Base-by-base conservation (phyloP, 2,888 invertebrate genomes). In the Fragum whitleyi region DNA sequence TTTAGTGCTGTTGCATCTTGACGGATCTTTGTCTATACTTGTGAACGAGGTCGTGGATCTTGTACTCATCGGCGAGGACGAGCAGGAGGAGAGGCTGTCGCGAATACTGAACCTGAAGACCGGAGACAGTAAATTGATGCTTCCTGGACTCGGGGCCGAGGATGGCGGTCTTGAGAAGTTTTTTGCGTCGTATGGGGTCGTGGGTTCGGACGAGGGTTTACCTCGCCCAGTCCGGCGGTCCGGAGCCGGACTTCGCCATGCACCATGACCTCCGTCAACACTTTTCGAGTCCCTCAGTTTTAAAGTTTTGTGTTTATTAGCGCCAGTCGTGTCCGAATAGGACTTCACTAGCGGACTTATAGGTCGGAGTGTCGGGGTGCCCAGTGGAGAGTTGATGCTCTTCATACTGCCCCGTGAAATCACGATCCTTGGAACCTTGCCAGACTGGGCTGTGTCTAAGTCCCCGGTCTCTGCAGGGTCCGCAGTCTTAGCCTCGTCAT, bases 331-430 rank as follows among this genome's bases (percentile, higher is more conserved):
- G 21, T 62, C 62, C 29, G 62, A 62, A 36, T n/a, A 36, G 14
- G 36, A 32, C 36, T 36, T 32, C n/a, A 32, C 36, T 28, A 62
- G 9, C 21, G 32, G 62, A n/a, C 36, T 32, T n/a, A 28, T 14
- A 2, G 32, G n/a, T 19, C 62, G 62, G n/a, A 69, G 16, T 11
- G 47, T 23, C 7, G 61, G 59, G 23, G 70, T 57, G 26, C 47
- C 51, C 0, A 29, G 14, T 9, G 59, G 19, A 26, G 11, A 70
- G 53, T 77, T 74, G 5, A 81, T 53, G 21, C 74, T 74, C 62
- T 59, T 77, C 1, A 74, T 32, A 36, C 77, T 77, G n/a, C 74
- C 77, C 23, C 67, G 28, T 7, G 81, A 81, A 21, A 81, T 81
- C n/a, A 77, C 61, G 5, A 81, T 81, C 61, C 47, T 74, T 21